phyloP scores from a whole-genome alignment of 2,797 vertebrate genomes.

The Pteropus rufus region DNA sequence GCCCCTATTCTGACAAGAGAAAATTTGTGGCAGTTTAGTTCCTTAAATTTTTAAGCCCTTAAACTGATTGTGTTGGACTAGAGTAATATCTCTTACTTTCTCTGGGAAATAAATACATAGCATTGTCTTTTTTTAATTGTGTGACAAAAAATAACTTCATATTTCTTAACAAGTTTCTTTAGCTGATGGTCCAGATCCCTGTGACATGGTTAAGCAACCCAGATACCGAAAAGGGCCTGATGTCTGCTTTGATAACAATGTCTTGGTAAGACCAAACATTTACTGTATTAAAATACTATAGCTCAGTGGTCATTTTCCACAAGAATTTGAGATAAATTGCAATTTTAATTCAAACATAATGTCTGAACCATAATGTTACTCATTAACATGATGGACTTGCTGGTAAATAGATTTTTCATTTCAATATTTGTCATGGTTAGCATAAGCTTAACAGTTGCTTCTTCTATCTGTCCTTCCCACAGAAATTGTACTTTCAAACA shows the following conservation, averaged over 20 bases:
- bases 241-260: slow-evolving; percentile 96
- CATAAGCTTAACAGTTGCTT: slow-evolving; percentile 79
- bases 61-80: neutral
- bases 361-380: slow-evolving; percentile 46
- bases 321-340: neutral
- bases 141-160: neutral
- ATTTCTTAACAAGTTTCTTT: slow-evolving; percentile 86
- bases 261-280: slow-evolving; percentile 86
- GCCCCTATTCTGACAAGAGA: neutral
- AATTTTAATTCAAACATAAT: slow-evolving; percentile 42
- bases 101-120: neutral
- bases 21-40: neutral
- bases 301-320: neutral
- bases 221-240: slow-evolving; percentile 97
- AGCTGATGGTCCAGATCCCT: slow-evolving; percentile 96
- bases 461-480: slow-evolving; percentile 79
- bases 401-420: slow-evolving; percentile 76
- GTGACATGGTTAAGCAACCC: slow-evolving; percentile 95
- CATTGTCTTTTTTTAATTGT: neutral
- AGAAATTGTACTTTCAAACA: slow-evolving; percentile 83
- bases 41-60: neutral
- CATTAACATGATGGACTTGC: slow-evolving; percentile 71
- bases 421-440: slow-evolving; percentile 73
- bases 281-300: neutral
- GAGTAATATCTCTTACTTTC: neutral